These are phyloP conservation scores for Aphelenchoides avenae DNA, from an alignment of 1,140 invertebrate genomes.

Conservation along the genomic window DNA sequence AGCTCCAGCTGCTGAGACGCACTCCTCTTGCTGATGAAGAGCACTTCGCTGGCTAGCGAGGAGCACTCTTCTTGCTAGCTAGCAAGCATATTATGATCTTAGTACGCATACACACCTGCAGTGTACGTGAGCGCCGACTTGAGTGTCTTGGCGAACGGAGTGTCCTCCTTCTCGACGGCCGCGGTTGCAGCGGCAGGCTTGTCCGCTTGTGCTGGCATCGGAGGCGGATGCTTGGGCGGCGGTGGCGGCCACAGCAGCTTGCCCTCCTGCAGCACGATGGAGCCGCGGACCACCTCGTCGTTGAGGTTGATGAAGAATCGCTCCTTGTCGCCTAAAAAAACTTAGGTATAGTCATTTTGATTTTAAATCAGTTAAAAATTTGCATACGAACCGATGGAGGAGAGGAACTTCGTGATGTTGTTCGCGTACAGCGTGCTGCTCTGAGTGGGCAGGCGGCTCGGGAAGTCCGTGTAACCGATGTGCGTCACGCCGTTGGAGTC, in stretches of 20 bases:
- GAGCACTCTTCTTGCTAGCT: no score
- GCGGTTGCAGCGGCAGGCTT: conserved; percentile 29
- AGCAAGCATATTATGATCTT: conserved; percentile 14
- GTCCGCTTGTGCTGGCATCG: conserved; percentile 59
- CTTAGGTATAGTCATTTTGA: not conserved
- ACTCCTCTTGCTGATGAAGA: no score
- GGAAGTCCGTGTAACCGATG: conserved; percentile 74
- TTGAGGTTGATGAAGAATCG: conserved; percentile 75
- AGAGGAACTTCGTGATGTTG: conserved; percentile 80
- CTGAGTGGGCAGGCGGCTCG: conserved; percentile 77
- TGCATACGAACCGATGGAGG: conserved; percentile 68
- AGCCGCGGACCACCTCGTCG: conserved; percentile 79
- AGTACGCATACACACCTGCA: conserved; percentile 63
- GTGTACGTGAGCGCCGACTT: conserved; percentile 72
- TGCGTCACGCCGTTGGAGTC: conserved; percentile 74
- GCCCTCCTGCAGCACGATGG: conserved; percentile 73
- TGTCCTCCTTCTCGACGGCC: conserved; percentile 58
- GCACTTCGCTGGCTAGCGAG: no score
- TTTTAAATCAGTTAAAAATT: not conserved
- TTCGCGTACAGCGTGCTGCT: conserved; percentile 80
- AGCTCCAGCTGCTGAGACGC: no score
- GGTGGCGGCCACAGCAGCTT: conserved; percentile 75
- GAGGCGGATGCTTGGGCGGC: conserved; percentile 60
- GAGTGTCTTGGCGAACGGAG: conserved; percentile 64
- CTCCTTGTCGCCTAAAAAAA: conserved; percentile 64